phyloP scores from a whole-genome alignment of 2,888 invertebrate genomes.

The Ferdinandea cuprea region DNA sequence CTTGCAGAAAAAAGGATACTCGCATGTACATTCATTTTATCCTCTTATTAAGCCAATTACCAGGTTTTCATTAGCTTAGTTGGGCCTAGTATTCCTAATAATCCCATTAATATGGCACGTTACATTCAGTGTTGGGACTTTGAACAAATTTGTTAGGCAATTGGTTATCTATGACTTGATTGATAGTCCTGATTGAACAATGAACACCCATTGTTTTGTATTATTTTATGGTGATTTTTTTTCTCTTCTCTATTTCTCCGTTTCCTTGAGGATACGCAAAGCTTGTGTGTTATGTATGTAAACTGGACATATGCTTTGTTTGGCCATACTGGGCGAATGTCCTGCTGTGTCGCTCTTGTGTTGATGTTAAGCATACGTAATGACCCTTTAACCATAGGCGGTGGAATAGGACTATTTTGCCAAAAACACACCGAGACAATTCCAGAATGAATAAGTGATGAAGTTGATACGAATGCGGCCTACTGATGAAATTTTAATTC shows the following conservation, averaged over 20 bases:
- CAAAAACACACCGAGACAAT: neutral
- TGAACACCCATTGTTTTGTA: slow-evolving; percentile 28
- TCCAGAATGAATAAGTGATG: slow-evolving; percentile 5
- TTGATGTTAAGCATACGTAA: slow-evolving; percentile 41
- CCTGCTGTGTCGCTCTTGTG: slow-evolving; percentile 18
- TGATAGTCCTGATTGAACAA: slow-evolving; percentile 47
- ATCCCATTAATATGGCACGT: slow-evolving; percentile 31
- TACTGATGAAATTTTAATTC: neutral
- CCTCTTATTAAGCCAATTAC: neutral
- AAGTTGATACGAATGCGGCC: neutral
- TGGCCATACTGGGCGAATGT: neutral
- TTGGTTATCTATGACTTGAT: slow-evolving; percentile 28
- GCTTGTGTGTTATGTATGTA: no score
- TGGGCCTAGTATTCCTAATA: slow-evolving; percentile 5
- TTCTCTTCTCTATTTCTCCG: slow-evolving; percentile 1
- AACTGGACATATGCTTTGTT: neutral
- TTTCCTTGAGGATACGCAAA: slow-evolving; percentile 2
- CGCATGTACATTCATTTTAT: no score
- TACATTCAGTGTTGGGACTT: neutral
- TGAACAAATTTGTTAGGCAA: neutral
- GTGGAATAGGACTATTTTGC: neutral
- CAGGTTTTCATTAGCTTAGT: neutral
- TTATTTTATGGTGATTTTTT: slow-evolving; percentile 14
- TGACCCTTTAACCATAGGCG: slow-evolving; percentile 9
- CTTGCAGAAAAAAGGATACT: no score